Percentiles rank a stretch among this genome's conserved stretches.
Evolutionary conservation across 2,113 vertebrate genomes (phyloP).

Genomic region (Stercorarius parasiticus): DNA sequence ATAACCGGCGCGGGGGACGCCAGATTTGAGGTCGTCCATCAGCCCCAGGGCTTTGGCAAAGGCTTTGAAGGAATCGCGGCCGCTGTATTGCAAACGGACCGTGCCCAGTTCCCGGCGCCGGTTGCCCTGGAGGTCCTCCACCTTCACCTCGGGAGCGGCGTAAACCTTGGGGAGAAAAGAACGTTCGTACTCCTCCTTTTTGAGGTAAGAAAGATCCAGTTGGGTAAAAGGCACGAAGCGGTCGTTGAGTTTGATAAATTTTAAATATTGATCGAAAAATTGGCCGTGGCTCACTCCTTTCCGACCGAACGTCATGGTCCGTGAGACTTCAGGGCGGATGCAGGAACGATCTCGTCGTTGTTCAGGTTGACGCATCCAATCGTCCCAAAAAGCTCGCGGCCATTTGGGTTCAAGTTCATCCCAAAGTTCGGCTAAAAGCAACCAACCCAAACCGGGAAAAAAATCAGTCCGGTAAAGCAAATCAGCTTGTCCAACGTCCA

Average conservation of each 20-base stretch:
- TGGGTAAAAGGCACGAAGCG: conserved; percentile 91
- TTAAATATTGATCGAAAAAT: conserved; percentile 94
- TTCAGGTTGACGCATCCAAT: conserved; percentile 93
- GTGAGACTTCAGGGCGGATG: conserved; percentile 88
- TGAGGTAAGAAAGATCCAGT: conserved; percentile 85
- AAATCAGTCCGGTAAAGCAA: conserved; percentile 93
- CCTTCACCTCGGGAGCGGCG: conserved; percentile 70
- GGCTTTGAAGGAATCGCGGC: conserved; percentile 89
- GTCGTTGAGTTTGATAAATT: conserved; percentile 92
- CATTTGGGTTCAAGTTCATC: conserved; percentile 92
- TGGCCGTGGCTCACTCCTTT: conserved; percentile 96
- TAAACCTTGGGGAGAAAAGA: conserved; percentile 80
- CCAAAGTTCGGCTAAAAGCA: conserved; percentile 87
- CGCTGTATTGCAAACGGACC: conserved; percentile 86
- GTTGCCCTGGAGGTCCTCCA: conserved; percentile 83
- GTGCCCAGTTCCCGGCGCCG: conserved; percentile 70
- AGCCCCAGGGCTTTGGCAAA: conserved; percentile 87
- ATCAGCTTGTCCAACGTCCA: conserved; percentile 74
- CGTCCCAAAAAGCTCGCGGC: conserved; percentile 94
- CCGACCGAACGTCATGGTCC: conserved; percentile 92
- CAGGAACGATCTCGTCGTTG: conserved; percentile 87
- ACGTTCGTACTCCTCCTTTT: conserved; percentile 78
- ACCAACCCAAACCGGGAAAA: conserved; percentile 92
- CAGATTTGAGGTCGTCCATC: conserved; percentile 96
- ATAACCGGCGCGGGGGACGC: conserved; percentile 91